Base-by-base conservation (phyloP, 2,888 invertebrate genomes). In the Notodonta ziczac region DNA sequence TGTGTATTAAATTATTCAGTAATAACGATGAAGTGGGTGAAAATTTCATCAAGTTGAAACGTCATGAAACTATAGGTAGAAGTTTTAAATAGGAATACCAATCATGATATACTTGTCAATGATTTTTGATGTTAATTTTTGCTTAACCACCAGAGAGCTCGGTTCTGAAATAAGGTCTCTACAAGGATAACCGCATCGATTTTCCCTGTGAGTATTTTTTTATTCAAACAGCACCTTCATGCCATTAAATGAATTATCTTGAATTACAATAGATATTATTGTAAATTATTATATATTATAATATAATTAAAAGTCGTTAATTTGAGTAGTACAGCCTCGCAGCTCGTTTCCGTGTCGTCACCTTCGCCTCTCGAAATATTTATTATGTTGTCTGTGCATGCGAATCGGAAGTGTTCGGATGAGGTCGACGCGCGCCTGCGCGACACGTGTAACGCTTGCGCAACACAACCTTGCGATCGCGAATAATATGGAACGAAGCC, bases 381-480 rank as follows among this genome's bases (percentile, higher is more conserved):
- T 78, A 78, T 80, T 81, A 80, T 74, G 74, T 74, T 69, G 84
- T 82, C 56, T 85, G 87, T 86, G 87, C 88, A 87, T 88, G 91
- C 90, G 87, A 91, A 91, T 93, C 93, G 93, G 93, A 93, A 92
- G 93, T 91, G 86, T 84, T 85, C 72, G 73, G 87, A 82, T 85
- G 88, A 92, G 92, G 91, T 90, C 91, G 88, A 72, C 75, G 77
- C 70, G 78, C 74, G 73, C 78, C 63, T 58, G 61, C 63, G 74
- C 80, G 88, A 87, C 91, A 88, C 89, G 87, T 88, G 89, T 89
- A 89, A 86, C 73, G 66, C 85, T 92, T 92, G 88, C 90, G 91
- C 85, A 91, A 91, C 74, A 60, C 81, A 90, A 85, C 93, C 93
- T 92, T 90, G 90, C 83, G 83, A 81, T 89, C 87, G 92, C 93